These are phyloP conservation scores for Amphiprion percula DNA, from an alignment of 2,113 vertebrate genomes.

Conservation along the genomic window DNA sequence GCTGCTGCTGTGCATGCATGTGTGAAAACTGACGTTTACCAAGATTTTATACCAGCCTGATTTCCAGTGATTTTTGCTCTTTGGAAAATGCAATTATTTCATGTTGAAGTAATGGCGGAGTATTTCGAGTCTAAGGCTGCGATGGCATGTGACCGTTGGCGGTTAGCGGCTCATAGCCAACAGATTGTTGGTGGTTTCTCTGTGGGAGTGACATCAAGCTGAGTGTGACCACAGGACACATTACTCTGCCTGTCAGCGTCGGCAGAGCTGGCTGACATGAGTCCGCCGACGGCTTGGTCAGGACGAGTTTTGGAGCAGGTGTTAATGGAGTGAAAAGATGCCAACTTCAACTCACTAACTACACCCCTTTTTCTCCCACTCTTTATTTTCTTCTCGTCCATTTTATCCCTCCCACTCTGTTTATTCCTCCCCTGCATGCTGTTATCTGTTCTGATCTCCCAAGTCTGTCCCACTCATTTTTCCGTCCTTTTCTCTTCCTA, in stretches of 20 bases:
- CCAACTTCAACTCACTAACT: neutral
- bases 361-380: neutral
- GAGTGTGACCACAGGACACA: conserved; percentile 36
- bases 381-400: neutral
- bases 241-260: conserved; percentile 21
- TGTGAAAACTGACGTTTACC: neutral
- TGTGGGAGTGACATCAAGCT: conserved; percentile 32
- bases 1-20: conserved; percentile 6
- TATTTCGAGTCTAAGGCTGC: conserved; percentile 17
- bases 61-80: neutral
- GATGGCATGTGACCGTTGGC: conserved; percentile 41
- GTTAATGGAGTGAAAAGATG: conserved; percentile 23
- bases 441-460: conserved; percentile 18
- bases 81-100: neutral
- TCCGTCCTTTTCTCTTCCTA: neutral
- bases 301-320: conserved; percentile 36
- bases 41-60: neutral
- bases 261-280: conserved; percentile 35
- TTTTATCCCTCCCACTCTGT: neutral
- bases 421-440: conserved; percentile 4
- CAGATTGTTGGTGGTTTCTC: conserved; percentile 59
- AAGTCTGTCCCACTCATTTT: neutral
- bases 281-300: conserved; percentile 12
- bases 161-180: conserved; percentile 34
- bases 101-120: conserved; percentile 4